A percentile compares a stretch with the other conserved stretches of the same genome.
Conservation (phyloP, 2,888 invertebrate species). For the Scelioninae gen. 2 region DNA sequence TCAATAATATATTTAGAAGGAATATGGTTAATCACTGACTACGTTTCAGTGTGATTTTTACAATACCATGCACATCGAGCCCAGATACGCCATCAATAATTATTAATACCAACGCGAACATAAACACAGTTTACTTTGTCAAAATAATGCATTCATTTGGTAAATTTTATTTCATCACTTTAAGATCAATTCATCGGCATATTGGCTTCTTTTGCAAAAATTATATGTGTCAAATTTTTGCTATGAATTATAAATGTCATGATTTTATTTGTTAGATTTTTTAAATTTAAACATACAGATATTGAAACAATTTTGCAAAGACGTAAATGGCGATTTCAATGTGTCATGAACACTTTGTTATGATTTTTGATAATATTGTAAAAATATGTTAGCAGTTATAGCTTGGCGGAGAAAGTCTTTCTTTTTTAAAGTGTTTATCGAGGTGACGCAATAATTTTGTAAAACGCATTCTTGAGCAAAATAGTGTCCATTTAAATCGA, state of each 20-base stretch:
- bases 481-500: too few relatives aligned
- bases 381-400: constrained; percentile 3
- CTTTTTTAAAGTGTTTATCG: neutral
- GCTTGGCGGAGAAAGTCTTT: neutral
- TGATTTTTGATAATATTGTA: constrained; percentile 2
- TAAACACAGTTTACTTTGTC: constrained; percentile 21
- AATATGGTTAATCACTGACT: constrained; percentile 31
- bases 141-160: constrained; percentile 1
- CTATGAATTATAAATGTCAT: too few relatives aligned
- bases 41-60: constrained; percentile 50
- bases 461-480: constrained; percentile 35
- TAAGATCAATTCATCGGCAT: neutral
- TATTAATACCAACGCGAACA: constrained; percentile 8
- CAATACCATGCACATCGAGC: constrained; percentile 41
- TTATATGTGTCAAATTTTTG: too few relatives aligned
- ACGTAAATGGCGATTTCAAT: neutral
- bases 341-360: constrained; percentile 5
- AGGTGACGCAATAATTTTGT: constrained; percentile 33
- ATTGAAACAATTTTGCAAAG: too few relatives aligned
- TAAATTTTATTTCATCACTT: neutral
- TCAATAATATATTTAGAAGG: constrained; percentile 70
- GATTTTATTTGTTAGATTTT: neutral
- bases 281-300: too few relatives aligned
- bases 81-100: constrained; percentile 28
- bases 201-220: too few relatives aligned